Evolutionary conservation across 1,140 invertebrate species (phyloP), one percentile per base, ranked within the genome.

Genomic region (Thalassaphorura encarpata): DNA sequence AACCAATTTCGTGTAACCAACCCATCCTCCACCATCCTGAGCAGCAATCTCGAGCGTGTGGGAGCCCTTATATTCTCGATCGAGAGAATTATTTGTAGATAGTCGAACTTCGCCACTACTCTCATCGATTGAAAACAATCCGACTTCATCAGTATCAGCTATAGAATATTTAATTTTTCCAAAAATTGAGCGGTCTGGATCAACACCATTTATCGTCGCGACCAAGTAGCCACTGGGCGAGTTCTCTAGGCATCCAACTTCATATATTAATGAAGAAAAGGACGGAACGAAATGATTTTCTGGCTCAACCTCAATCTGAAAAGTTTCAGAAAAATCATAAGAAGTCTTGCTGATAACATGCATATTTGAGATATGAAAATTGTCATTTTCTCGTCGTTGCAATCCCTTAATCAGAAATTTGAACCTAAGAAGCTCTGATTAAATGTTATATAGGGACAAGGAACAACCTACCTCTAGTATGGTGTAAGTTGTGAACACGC

Each of bases 401-500:
- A n/a, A n/a, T n/a, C n/a, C n/a, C n/a, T n/a, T n/a, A n/a, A n/a
- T n/a, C n/a, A n/a, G n/a, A n/a, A n/a, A n/a, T n/a, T n/a, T n/a
- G n/a, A n/a, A n/a, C n/a, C n/a, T n/a, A n/a, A n/a, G n/a, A n/a
- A n/a, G n/a, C n/a, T n/a, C n/a, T n/a, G n/a, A n/a, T n/a, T n/a
- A n/a, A n/a, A n/a, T n/a, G n/a, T n/a, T n/a, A n/a, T n/a, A n/a
- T n/a, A n/a, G n/a, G n/a, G n/a, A n/a, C n/a, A n/a, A n/a, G n/a
- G n/a, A n/a, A n/a, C n/a, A 28, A 58, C 58, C 56, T 58, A 65
- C 63, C 24, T 62, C 48, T 1, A 89, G 77, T 43, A 84, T 72
- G 0, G 87, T 80, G 70, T 89, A 91, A 43, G 80, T 84, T 2
- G 87, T 89, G 70, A 91, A 88, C 11, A 93, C 85, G 3, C 89